Conservation (phyloP, 2,888 invertebrate species). For the Itoplectis maculator region DNA sequence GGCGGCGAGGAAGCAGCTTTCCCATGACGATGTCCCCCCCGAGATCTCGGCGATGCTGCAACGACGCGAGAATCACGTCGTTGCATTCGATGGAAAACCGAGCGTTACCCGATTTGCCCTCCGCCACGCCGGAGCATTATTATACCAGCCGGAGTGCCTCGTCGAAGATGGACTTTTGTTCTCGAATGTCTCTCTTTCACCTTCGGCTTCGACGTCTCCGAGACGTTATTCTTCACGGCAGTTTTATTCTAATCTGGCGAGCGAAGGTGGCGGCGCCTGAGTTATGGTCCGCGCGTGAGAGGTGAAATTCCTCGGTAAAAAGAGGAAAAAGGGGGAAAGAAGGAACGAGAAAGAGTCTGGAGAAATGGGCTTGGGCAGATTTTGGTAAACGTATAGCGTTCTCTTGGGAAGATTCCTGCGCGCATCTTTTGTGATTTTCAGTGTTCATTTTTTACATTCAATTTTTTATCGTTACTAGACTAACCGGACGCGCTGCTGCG, state of each 20-base stretch:
- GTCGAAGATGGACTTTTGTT: constrained; percentile 43
- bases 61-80: constrained; percentile 30
- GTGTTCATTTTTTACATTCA: too few relatives aligned
- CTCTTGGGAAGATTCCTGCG: too few relatives aligned
- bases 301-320: constrained; percentile 49
- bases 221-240: constrained; percentile 37
- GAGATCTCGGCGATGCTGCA: constrained; percentile 34
- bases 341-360: not conserved
- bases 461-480: too few relatives aligned
- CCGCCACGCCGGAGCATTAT: constrained; percentile 9
- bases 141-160: constrained; percentile 16
- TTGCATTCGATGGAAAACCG: constrained; percentile 61
- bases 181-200: constrained; percentile 47
- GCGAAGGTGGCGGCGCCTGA: constrained; percentile 52
- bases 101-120: constrained; percentile 4
- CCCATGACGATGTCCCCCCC: constrained; percentile 59
- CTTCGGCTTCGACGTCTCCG: constrained; percentile 36
- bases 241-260: constrained; percentile 59
- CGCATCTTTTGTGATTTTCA: too few relatives aligned
- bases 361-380: not conserved
- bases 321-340: constrained; percentile 22
- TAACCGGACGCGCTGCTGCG: too few relatives aligned
- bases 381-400: not conserved
- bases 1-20: constrained; percentile 64
- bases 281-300: constrained; percentile 46